These are phyloP conservation scores for Leuciscus idus DNA, from an alignment of 2,113 vertebrate species.

Conservation along the genomic window DNA sequence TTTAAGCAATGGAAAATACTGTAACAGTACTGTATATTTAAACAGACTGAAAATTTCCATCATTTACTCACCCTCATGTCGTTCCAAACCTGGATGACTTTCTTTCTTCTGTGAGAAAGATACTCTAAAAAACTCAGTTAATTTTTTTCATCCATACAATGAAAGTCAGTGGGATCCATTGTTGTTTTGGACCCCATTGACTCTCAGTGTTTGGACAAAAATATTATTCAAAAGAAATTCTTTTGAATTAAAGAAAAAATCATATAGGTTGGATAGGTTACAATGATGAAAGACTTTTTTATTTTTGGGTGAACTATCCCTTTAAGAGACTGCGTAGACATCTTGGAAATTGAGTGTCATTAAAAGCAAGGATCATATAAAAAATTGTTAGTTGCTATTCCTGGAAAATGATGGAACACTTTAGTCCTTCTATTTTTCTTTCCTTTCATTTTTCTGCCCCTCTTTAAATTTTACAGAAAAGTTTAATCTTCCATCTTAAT, in stretches of 20 bases:
- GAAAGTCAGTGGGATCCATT: not conserved
- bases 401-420: slow-evolving; percentile 12
- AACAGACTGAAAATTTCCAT: not conserved
- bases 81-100: not conserved
- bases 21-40: not conserved
- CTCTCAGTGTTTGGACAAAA: not conserved
- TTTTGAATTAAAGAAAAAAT: not conserved
- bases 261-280: not conserved
- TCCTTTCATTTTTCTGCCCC: not conserved
- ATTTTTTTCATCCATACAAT: not conserved
- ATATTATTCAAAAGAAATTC: not conserved
- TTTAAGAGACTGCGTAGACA: not conserved
- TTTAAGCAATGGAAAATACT: not conserved
- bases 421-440: not conserved
- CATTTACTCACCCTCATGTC: not conserved
- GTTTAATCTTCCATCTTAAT: not conserved
- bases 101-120: not conserved
- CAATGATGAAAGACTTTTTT: not conserved
- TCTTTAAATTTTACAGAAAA: not conserved
- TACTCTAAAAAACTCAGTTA: not conserved
- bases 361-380: not conserved
- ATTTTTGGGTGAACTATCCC: not conserved
- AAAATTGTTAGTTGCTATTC: slow-evolving; percentile 4
- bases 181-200: not conserved
- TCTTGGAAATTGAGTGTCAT: not conserved